phyloP scores from a whole-genome alignment of 2,797 vertebrate genomes.

The Chrysocyon brachyurus region DNA sequence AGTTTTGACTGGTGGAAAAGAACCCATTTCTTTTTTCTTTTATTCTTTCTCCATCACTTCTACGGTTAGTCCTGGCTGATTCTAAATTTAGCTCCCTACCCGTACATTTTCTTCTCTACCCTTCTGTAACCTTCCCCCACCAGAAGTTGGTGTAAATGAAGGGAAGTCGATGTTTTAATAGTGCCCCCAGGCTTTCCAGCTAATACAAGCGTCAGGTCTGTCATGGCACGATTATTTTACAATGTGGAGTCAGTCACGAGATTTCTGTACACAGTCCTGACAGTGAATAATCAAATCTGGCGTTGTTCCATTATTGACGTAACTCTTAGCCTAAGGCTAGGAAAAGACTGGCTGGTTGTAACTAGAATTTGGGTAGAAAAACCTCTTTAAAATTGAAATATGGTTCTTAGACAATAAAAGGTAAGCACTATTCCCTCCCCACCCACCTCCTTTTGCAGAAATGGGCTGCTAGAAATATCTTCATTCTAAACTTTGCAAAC shows the following conservation, averaged over 20 bases:
- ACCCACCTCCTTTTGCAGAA: neutral
- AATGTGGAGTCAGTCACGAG: conserved; percentile 9
- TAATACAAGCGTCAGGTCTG: neutral
- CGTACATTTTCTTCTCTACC: neutral
- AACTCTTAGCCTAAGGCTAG: conserved; percentile 25
- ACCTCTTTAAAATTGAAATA: conserved; percentile 62
- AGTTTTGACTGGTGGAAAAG: neutral
- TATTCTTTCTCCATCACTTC: neutral
- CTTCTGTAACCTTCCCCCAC: neutral
- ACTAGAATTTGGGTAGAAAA: conserved; percentile 22
- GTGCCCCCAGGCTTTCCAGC: neutral
- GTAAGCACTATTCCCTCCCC: neutral
- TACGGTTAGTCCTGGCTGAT: neutral
- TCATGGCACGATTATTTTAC: conserved; percentile 38
- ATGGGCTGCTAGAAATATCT: conserved; percentile 21
- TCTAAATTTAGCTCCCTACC: neutral
- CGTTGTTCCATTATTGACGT: neutral
- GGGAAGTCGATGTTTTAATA: neutral
- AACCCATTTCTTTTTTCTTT: neutral
- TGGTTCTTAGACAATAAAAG: conserved; percentile 28
- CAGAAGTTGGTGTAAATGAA: conserved; percentile 39
- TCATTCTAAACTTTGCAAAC: neutral
- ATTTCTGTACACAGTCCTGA: conserved; percentile 36
- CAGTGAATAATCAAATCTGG: conserved; percentile 49
- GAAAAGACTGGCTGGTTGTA: neutral